Evolutionary conservation across 92 coral and sea anemone genomes (phyloP).

Genomic region (Hydrozoanthus gracilis): DNA sequence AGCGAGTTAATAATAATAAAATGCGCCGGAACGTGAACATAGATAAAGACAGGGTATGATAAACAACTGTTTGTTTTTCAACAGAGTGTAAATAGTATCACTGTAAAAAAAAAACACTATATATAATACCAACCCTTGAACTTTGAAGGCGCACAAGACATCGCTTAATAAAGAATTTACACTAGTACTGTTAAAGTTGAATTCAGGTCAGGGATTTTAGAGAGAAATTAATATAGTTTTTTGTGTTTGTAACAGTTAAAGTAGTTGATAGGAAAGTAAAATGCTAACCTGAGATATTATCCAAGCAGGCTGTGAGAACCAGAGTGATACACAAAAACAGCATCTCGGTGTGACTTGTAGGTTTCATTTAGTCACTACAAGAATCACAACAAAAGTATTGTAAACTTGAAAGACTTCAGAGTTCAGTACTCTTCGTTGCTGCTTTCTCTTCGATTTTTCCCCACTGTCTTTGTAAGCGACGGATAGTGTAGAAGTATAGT

Average conservation of each 20-base stretch:
- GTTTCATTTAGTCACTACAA: not conserved
- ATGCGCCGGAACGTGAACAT: not conserved
- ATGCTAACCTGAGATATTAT: conserved; percentile 4
- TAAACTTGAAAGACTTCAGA: not conserved
- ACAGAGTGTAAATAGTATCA: no score
- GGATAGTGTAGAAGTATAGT: not conserved
- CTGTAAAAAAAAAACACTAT: no score
- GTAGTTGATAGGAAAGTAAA: not conserved
- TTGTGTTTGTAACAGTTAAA: no score
- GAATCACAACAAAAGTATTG: not conserved
- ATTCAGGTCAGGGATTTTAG: no score
- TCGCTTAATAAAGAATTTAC: no score
- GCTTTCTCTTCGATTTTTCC: not conserved
- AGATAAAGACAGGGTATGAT: not conserved
- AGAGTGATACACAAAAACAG: not conserved
- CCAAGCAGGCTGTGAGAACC: not conserved
- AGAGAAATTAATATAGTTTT: no score
- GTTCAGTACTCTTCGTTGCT: not conserved
- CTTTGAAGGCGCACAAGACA: no score
- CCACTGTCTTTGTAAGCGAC: not conserved
- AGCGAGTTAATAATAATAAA: not conserved
- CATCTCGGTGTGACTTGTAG: not conserved
- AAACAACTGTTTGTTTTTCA: not conserved
- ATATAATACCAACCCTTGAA: no score
- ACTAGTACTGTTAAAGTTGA: no score